Percentiles rank a stretch among this genome's conserved stretches.
These are phyloP conservation scores for Mallotus villosus DNA, from an alignment of 2,797 vertebrate genomes.

Conservation along the genomic window DNA sequence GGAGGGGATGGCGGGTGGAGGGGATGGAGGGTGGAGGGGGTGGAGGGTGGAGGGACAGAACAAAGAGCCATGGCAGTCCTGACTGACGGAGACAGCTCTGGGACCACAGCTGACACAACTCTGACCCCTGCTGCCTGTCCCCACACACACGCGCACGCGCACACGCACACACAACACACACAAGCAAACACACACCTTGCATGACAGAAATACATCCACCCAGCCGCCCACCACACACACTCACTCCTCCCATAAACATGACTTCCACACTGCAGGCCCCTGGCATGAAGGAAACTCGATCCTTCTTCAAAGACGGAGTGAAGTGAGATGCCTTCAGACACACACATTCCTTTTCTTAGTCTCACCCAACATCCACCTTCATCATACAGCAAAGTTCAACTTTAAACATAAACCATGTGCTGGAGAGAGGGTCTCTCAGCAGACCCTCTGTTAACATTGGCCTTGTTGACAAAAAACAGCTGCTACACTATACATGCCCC, in stretches of 20 bases:
- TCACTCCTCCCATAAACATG: not conserved
- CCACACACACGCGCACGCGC: constrained; percentile 27
- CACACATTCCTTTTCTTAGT: constrained; percentile 43
- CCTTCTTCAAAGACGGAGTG: constrained; percentile 47
- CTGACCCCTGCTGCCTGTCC: constrained; percentile 44
- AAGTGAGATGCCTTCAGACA: constrained; percentile 8
- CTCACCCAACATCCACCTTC: constrained; percentile 21
- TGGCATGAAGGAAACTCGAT: constrained; percentile 45
- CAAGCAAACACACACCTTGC: not conserved
- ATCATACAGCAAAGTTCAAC: constrained; percentile 19
- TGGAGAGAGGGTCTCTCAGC: not conserved
- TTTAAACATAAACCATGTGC: constrained; percentile 20
- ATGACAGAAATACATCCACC: constrained; percentile 14
- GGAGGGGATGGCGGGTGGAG: too few relatives aligned
- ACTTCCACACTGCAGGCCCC: not conserved
- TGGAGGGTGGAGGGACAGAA: constrained; percentile 26
- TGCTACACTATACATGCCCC: too few relatives aligned
- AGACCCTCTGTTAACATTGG: too few relatives aligned
- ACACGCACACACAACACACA: constrained; percentile 7
- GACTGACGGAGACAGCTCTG: constrained; percentile 64
- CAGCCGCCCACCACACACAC: constrained; percentile 10
- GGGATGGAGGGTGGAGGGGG: not conserved
- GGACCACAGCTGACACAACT: constrained; percentile 69
- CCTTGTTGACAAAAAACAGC: too few relatives aligned
- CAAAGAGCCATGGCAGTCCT: constrained; percentile 34